Evolutionary conservation across 2,797 vertebrate species (phyloP).

Genomic region (Hippoglossus hippoglossus): DNA sequence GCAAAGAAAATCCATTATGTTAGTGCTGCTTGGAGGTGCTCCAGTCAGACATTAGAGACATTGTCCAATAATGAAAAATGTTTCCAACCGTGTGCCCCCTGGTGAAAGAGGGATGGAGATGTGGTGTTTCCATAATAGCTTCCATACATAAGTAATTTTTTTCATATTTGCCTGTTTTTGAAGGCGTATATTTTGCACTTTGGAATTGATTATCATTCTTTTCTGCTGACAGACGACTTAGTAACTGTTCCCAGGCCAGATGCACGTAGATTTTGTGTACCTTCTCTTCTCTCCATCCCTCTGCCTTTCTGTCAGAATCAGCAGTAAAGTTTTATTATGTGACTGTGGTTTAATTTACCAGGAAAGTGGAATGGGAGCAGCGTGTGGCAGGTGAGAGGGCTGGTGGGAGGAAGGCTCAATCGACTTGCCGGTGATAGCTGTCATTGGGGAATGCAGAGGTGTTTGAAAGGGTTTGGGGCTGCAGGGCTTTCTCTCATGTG

Average conservation of each 20-base stretch:
- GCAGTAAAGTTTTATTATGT: slow-evolving; percentile 31
- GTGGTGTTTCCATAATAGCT: slow-evolving; percentile 33
- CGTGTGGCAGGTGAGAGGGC: slow-evolving; percentile 44
- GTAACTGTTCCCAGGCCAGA: too few relatives aligned
- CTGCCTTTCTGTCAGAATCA: slow-evolving; percentile 12
- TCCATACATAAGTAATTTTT: slow-evolving; percentile 1
- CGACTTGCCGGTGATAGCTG: slow-evolving; percentile 37
- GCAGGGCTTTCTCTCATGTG: background rate
- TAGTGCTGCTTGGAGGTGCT: slow-evolving; percentile 33
- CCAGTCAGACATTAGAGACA: slow-evolving; percentile 40
- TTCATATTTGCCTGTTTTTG: slow-evolving; percentile 6
- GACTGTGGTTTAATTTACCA: slow-evolving; percentile 48
- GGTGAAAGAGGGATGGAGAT: slow-evolving; percentile 11
- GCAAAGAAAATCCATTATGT: slow-evolving; percentile 51
- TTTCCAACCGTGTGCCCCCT: slow-evolving; percentile 12
- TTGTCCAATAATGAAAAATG: slow-evolving; percentile 48
- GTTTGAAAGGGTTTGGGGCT: slow-evolving; percentile 21
- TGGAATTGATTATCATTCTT: background rate
- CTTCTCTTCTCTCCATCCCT: background rate
- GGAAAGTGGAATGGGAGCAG: slow-evolving; percentile 37
- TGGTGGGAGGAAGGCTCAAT: slow-evolving; percentile 50
- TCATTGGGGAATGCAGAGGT: slow-evolving; percentile 34
- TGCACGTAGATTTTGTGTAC: background rate
- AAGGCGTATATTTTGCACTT: background rate
- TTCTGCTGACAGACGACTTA: background rate